These are phyloP conservation scores for Buphagus erythrorhynchus DNA, from an alignment of 2,797 vertebrate species.

Conservation along the genomic window DNA sequence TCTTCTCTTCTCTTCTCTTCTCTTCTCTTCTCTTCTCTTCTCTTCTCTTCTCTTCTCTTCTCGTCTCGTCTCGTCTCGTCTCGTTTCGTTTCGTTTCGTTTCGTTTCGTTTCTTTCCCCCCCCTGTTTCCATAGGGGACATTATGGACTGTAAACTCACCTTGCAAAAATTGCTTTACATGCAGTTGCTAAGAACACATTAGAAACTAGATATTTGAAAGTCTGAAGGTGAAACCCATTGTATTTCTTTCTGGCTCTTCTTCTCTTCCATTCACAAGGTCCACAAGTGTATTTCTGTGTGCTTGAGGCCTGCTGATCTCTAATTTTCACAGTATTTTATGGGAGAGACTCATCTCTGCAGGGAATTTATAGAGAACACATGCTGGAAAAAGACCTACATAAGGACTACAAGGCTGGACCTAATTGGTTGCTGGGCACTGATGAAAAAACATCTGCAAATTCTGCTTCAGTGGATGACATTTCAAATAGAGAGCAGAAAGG, in stretches of 20 bases:
- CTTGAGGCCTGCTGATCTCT: background rate
- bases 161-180: background rate
- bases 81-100: too few relatives aligned
- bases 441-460: background rate
- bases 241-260: background rate
- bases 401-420: background rate
- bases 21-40: rapidly evolving
- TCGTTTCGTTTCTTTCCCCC: background rate
- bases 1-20: too few relatives aligned
- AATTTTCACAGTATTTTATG: background rate
- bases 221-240: background rate
- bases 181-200: background rate
- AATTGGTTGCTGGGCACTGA: background rate
- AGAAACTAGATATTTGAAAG: background rate
- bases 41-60: background rate
- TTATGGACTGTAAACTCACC: background rate
- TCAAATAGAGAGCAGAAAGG: background rate
- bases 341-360: background rate
- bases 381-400: background rate
- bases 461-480: background rate
- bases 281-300: background rate
- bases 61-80: too few relatives aligned
- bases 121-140: background rate
- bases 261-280: background rate
- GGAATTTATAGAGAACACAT: background rate